Base-by-base conservation (phyloP, 2,888 invertebrate genomes). In the Leptodirus hochenwartii region DNA sequence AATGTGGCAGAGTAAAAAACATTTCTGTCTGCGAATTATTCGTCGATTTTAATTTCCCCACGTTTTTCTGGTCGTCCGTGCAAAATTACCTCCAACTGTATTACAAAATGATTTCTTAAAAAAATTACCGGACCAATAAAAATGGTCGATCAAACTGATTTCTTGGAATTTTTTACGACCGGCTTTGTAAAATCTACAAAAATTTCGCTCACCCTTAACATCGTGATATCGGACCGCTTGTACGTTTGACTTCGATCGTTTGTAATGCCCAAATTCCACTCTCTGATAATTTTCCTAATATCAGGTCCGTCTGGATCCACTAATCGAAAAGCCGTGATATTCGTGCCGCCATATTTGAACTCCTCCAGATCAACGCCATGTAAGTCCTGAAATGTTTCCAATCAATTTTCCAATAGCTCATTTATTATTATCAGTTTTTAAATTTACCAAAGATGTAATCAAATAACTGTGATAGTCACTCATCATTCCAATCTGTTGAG, bases 401-500 rank as follows among this genome's bases (percentile, higher is more conserved):
- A n/a, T n/a, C n/a, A n/a, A n/a, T n/a, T n/a, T n/a, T 8, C 6
- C 5, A 24, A 6, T 10, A 24, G 12, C 5, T 3, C 22, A 3
- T 10, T 11, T 3, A 10, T 11, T 2, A 22, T 25, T 4, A n/a
- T 26, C 3, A n/a, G 22, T n/a, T n/a, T 9, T 16, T 32, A 42
- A 35, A 54, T 65, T 67, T 61, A 84, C 85, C 62, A 93, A 56
- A 3, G 88, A 85, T 2, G 90, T 90, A 41, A 91, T 79, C 44
- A 93, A 69, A 51, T 87, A 93, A 56, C 87, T 87, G 56, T 90
- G 88, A 51, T 88, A 82, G 51, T 87, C 85, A 39, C 87, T 88
- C 81, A 93, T 88, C 84, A 93, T 85, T 38, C 91, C 91, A 41
- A 93, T 82, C 61, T 90, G 88, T 56, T 90, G 85, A 6, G 90